Evolutionary conservation across 2,113 vertebrate genomes (phyloP).

Genomic region (Cryptomyrus ogoouensis): DNA sequence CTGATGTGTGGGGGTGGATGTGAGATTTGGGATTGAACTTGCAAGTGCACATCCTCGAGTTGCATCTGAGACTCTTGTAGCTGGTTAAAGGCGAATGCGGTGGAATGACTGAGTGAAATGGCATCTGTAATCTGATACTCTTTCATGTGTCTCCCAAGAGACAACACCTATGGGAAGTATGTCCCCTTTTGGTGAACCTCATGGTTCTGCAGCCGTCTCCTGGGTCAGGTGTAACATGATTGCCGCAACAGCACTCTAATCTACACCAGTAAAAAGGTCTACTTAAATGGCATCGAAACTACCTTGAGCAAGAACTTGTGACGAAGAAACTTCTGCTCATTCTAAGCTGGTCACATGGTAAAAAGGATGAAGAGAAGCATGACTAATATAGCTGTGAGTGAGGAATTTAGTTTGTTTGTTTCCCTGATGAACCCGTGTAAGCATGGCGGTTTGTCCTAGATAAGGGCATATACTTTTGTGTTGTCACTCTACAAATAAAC

Average conservation of each 20-base stretch:
- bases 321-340: neutral
- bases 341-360: neutral
- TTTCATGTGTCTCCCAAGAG: neutral
- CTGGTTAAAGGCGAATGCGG: neutral
- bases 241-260: neutral
- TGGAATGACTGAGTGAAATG: neutral
- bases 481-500: constrained; percentile 3
- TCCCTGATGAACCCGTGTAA: neutral
- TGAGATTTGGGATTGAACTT: neutral
- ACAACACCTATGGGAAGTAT: neutral
- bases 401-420: neutral
- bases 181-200: neutral
- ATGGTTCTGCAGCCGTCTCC: neutral
- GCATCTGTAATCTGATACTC: neutral
- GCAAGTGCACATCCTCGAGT: neutral
- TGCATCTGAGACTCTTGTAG: neutral
- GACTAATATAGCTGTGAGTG: neutral
- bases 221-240: neutral
- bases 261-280: neutral
- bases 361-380: neutral
- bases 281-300: neutral
- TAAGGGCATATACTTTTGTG: neutral
- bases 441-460: neutral
- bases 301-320: neutral
- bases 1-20: neutral